Conservation (phyloP, 2,113 vertebrate species). For the Callipepla californica region DNA sequence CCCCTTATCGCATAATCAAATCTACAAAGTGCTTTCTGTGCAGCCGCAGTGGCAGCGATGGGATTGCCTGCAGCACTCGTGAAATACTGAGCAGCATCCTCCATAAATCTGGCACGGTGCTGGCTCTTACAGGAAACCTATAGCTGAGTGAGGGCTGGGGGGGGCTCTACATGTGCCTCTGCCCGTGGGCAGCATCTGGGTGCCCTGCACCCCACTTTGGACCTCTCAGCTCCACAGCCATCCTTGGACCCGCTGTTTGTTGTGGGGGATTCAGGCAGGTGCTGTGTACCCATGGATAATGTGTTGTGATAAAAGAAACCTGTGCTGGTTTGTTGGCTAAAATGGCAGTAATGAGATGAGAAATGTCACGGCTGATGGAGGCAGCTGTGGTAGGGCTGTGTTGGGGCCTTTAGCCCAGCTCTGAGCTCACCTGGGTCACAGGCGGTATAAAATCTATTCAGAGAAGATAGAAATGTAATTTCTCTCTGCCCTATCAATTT, state of each 20-base stretch:
- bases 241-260: not conserved
- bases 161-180: rapidly evolving
- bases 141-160: not conserved
- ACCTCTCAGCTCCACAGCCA: too few species aligned
- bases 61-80: not conserved
- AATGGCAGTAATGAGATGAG: slow-evolving; percentile 11
- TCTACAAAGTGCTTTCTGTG: slow-evolving; percentile 1
- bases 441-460: not conserved
- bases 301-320: not conserved
- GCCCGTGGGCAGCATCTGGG: not conserved
- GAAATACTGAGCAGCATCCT: not conserved
- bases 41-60: not conserved
- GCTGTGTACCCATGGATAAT: not conserved
- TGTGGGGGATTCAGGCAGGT: not conserved
- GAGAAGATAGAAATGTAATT: not conserved
- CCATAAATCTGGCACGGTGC: not conserved
- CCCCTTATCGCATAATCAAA: not conserved
- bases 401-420: not conserved
- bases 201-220: rapidly evolving
- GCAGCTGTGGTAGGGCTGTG: not conserved
- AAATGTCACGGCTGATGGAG: not conserved
- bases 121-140: not conserved
- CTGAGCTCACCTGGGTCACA: not conserved
- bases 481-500: slow-evolving; percentile 45
- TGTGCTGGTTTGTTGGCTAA: not conserved